Evolutionary conservation across 2,113 vertebrate species (phyloP).

Genomic region (Canis aureus): DNA sequence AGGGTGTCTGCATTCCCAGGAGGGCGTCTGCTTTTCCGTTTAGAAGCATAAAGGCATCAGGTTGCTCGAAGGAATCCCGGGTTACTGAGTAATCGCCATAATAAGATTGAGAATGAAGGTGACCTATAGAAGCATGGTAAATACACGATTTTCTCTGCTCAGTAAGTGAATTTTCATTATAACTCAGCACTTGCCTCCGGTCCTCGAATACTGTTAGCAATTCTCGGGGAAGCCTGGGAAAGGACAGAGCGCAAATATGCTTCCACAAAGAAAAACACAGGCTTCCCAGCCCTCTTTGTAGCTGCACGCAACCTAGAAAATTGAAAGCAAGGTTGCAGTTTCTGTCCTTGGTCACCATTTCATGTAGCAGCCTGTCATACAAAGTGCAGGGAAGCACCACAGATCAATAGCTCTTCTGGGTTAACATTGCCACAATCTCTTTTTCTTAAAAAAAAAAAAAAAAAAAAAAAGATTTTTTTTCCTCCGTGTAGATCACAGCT

Average conservation of each 20-base stretch:
- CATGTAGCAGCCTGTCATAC: not conserved
- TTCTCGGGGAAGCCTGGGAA: not conserved
- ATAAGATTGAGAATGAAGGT: conserved; percentile 62
- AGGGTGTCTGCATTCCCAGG: not conserved
- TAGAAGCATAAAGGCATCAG: conserved; percentile 33
- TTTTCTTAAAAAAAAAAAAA: not conserved
- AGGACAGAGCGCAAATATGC: conserved; percentile 61
- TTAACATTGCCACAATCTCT: conserved; percentile 20
- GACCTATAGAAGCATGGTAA: conserved; percentile 72
- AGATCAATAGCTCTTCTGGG: conserved; percentile 76
- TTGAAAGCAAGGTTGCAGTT: not conserved
- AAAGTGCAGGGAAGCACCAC: not conserved
- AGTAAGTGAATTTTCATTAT: conserved; percentile 77
- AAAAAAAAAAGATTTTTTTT: not conserved
- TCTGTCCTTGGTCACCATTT: conserved; percentile 53
- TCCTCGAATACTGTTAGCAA: not conserved
- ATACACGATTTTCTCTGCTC: conserved; percentile 73
- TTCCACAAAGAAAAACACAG: conserved; percentile 41
- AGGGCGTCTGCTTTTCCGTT: not conserved
- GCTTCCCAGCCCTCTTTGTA: not conserved
- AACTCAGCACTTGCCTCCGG: not conserved
- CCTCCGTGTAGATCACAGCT: not conserved
- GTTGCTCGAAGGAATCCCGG: conserved; percentile 57
- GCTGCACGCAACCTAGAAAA: conserved; percentile 8
- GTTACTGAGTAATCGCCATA: conserved; percentile 52